phyloP scores from a whole-genome alignment of 2,797 vertebrate species.

The Pipistrellus pygmaeus region DNA sequence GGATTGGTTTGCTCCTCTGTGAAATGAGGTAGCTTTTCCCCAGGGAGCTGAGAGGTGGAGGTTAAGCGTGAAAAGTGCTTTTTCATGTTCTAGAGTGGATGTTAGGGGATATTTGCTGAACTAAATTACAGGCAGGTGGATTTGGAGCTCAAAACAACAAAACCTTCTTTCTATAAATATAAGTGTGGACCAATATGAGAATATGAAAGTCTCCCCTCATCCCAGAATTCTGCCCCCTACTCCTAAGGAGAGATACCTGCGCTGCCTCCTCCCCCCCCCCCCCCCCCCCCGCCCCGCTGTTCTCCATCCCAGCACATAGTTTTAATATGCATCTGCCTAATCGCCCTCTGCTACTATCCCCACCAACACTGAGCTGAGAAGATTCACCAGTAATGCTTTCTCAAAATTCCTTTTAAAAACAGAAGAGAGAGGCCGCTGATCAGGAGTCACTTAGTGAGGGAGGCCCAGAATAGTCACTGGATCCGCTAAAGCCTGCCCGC shows the following conservation, averaged over 20 bases:
- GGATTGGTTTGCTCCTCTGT: not conserved
- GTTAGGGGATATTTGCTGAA: not conserved
- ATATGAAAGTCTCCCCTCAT: not conserved
- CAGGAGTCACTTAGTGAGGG: not conserved
- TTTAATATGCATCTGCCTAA: not conserved
- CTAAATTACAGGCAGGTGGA: not conserved
- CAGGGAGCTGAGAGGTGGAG: not conserved
- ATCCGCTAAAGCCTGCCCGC: not conserved
- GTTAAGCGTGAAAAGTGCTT: not conserved
- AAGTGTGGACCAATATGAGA: not conserved
- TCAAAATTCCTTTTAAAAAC: not conserved
- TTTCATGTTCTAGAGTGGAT: too few species aligned
- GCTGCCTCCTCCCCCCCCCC: not conserved
- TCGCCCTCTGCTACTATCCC: not conserved
- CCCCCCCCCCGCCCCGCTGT: not conserved
- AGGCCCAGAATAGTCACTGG: not conserved
- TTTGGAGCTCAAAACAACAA: not conserved
- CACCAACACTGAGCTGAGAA: not conserved
- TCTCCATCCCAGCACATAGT: not conserved
- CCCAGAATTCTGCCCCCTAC: fast-evolving
- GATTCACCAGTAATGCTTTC: not conserved
- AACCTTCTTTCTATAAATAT: not conserved
- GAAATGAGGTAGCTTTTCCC: not conserved
- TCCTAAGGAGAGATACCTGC: not conserved
- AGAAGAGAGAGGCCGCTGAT: not conserved